phyloP scores from a whole-genome alignment of 35 echinoderm and acorn worm genomes.

The Nesometra sesokonis region DNA sequence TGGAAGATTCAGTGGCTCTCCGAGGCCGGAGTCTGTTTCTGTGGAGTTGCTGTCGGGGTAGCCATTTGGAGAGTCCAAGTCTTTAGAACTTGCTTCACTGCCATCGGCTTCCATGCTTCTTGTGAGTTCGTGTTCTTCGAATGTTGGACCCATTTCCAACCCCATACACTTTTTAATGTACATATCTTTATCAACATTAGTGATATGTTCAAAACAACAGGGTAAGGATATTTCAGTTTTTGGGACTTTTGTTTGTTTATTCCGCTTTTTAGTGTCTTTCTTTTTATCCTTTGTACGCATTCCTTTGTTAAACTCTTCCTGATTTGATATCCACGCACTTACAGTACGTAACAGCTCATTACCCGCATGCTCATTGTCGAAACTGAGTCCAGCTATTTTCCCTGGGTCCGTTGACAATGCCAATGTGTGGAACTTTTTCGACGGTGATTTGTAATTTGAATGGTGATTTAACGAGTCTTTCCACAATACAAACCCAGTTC shows the following conservation, averaged over 20 bases:
- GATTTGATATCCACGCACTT: conserved; percentile 34
- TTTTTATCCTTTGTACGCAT: conserved; percentile 6
- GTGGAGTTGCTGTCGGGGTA: neutral
- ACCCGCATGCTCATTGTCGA: conserved; percentile 67
- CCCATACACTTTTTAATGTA: conserved; percentile 38
- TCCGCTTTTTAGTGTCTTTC: conserved; percentile 50
- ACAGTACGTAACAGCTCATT: conserved; percentile 59
- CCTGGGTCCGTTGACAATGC: conserved; percentile 26
- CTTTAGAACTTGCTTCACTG: neutral
- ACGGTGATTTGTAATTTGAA: conserved; percentile 66
- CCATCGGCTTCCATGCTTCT: neutral
- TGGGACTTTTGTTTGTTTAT: conserved; percentile 38
- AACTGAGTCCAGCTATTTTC: conserved; percentile 81
- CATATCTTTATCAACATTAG: conserved; percentile 66
- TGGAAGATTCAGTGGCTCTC: neutral
- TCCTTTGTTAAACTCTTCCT: conserved; percentile 14
- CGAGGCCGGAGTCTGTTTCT: neutral
- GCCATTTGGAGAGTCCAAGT: neutral
- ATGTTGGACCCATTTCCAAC: neutral
- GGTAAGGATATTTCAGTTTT: conserved; percentile 86
- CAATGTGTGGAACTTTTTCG: conserved; percentile 85
- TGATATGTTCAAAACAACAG: conserved; percentile 96
- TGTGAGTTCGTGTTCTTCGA: neutral
- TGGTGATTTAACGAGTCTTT: conserved; percentile 44
- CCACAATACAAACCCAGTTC: conserved; percentile 86